Evolutionary conservation across 2,797 vertebrate species (phyloP).

Genomic region (Sebastes jordani): DNA sequence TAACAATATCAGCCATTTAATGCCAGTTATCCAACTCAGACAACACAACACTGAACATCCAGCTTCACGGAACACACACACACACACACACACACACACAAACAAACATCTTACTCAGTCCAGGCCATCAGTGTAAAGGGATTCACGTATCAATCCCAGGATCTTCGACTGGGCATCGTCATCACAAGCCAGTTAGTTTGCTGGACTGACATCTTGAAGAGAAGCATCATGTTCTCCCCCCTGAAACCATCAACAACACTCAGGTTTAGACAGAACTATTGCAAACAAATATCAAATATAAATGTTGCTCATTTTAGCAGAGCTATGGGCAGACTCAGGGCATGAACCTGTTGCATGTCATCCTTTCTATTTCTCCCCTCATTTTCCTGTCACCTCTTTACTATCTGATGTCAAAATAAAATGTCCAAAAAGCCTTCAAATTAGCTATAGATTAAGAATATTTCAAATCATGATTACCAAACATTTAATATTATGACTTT

Average conservation of each 20-base stretch:
- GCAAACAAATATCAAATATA: neutral
- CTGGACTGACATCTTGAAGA: constrained; percentile 79
- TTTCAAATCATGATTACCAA: neutral
- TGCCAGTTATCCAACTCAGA: neutral
- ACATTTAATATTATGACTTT: neutral
- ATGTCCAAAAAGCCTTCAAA: neutral
- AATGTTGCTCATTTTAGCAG: neutral
- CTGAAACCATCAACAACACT: constrained; percentile 70
- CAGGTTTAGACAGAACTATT: neutral
- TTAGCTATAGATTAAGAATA: neutral
- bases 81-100: neutral
- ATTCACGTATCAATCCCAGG: constrained; percentile 84
- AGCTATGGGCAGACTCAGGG: neutral
- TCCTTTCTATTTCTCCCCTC: neutral
- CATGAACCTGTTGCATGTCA: constrained; percentile 9
- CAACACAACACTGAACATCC: neutral
- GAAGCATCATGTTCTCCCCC: constrained; percentile 78
- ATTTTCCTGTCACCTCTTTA: neutral
- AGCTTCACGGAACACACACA: neutral
- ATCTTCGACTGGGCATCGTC: constrained; percentile 86
- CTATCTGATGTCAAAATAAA: neutral
- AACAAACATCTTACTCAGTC: constrained; percentile 83
- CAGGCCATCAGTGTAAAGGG: constrained; percentile 91
- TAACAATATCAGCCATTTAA: neutral
- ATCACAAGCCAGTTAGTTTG: constrained; percentile 77